phyloP scores from a whole-genome alignment of 2,797 vertebrate species.

The Thripadectes ignobilis region DNA sequence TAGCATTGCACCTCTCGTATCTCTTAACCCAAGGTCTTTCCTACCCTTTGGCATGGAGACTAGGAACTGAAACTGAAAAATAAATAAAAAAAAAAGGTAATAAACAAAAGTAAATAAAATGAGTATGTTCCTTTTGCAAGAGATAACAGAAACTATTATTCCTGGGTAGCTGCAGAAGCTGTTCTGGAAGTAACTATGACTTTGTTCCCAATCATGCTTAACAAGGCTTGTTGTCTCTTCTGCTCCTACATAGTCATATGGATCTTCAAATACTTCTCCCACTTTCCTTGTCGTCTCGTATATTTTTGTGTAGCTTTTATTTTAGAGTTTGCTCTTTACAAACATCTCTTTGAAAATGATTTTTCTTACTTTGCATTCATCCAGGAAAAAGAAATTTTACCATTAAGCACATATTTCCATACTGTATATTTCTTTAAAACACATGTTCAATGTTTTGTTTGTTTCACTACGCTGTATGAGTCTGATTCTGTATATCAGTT shows the following conservation, averaged over 20 bases:
- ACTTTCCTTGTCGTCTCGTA: not conserved
- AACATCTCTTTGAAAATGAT: not conserved
- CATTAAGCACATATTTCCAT: not conserved
- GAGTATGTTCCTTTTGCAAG: fast-evolving
- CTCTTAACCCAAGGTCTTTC: not conserved
- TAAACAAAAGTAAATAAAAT: not conserved
- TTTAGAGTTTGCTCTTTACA: not conserved
- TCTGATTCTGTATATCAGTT: not conserved
- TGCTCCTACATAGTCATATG: not conserved
- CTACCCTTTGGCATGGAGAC: not conserved
- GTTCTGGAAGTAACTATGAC: not conserved
- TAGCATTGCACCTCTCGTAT: not conserved
- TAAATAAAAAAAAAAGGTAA: too few species aligned
- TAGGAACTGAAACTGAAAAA: not conserved
- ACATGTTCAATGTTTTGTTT: not conserved
- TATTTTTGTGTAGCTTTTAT: not conserved
- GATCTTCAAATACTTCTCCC: not conserved
- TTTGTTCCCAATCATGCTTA: not conserved
- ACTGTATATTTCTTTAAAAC: not conserved
- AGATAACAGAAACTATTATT: not conserved
- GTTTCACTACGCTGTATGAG: fast-evolving
- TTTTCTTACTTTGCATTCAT: not conserved
- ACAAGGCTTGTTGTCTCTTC: not conserved
- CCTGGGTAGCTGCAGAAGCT: not conserved
- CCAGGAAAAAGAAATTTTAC: not conserved